Evolutionary conservation across 2,113 vertebrate species (phyloP), one percentile per base, ranked within the genome.

Genomic region (Lates calcarifer): DNA sequence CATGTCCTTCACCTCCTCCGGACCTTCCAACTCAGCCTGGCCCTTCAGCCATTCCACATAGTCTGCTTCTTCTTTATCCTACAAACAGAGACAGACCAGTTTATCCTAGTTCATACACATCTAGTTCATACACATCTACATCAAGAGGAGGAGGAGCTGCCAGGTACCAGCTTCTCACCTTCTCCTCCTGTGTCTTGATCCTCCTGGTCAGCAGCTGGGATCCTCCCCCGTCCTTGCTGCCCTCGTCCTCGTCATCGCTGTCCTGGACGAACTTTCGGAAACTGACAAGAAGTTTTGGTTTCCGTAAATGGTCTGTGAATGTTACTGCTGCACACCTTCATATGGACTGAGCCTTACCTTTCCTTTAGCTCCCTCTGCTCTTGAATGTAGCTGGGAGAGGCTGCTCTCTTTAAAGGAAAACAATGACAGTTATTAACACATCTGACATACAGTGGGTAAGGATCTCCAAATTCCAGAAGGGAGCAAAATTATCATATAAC

Each of bases 11-110:
- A 97, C 84, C 53, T 94, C 92, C 14, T 95, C 94, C 0, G 80
- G 74, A 12, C 78, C 93, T 0, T 90, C 88, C 0, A 94, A 6
- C 29, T 96, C 95, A 9, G 84, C 80, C 73, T 97, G 96, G 2
- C 96, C 97, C 79, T 96, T 98, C 63, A 98, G 93, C 97, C 97
- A 98, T 8, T 96, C 94, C 29, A 97, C 28, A 13, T 96, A 97
- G 45, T 96, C 96, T 0, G 93, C 93, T 57, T 97, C 96, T 35
- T 98, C 97, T 71, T 92, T 91, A 66, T 96, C 97, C 97, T 98
- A 79, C 17, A 47, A 33, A 83, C 29, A 76, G 0, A 82, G 0
- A 51, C 4, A 71, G 4, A 56, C 24, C 10, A 18, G 6, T 66
- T 75, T 0, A 29, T 26, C 20, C 61, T 24, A 22, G n/a, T n/a